phyloP scores from a whole-genome alignment of 2,797 vertebrate genomes.

The Cyprinodon diabolis region DNA sequence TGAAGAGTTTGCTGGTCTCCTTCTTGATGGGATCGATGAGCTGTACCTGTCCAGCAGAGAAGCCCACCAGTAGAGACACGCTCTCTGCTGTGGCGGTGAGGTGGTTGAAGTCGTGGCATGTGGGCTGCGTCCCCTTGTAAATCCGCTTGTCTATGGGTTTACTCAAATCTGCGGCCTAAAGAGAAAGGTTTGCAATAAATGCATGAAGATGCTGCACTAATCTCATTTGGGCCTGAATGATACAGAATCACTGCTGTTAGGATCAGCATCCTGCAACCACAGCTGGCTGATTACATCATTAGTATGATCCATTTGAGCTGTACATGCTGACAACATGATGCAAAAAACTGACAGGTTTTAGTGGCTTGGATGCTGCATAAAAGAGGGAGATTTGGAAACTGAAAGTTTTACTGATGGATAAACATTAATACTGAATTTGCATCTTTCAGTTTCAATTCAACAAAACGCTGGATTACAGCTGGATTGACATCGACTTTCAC shows the following conservation, averaged over 20 bases:
- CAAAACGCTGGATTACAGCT: too few species aligned
- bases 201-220: neutral
- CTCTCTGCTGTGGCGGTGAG: constrained; percentile 97
- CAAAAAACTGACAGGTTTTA: too few species aligned
- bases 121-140: constrained; percentile 99
- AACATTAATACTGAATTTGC: too few species aligned
- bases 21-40: constrained; percentile 99
- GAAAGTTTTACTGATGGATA: too few species aligned
- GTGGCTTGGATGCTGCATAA: too few species aligned
- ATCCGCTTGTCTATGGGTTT: constrained; percentile 99
- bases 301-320: neutral
- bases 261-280: too few species aligned
- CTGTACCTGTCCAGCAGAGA: constrained; percentile 98
- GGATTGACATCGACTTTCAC: neutral
- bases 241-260: neutral
- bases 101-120: constrained; percentile 99
- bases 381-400: too few species aligned
- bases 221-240: neutral
- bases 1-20: constrained; percentile 99
- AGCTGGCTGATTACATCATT: too few species aligned
- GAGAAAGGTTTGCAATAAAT: constrained; percentile 14
- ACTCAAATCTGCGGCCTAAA: constrained; percentile 95
- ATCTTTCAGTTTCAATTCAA: neutral
- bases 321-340: neutral
- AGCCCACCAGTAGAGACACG: constrained; percentile 96